A percentile compares a stretch with the other conserved stretches of the same genome.
Conservation (phyloP, 2,888 invertebrate species). For the Oscheius myriophilus region DNA sequence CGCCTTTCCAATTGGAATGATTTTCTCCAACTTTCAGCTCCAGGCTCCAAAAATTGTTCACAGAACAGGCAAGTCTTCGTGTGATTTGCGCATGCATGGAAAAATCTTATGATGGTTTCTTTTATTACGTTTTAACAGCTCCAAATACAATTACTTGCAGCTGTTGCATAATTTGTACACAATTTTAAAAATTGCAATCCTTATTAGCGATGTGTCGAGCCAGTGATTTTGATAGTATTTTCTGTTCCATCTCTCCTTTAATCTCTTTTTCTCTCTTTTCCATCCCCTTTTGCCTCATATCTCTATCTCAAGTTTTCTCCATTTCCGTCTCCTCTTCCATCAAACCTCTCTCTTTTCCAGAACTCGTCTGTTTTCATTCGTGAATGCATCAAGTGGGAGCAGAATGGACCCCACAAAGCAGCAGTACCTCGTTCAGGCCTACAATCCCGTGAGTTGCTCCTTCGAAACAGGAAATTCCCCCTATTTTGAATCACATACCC, state of each 20-base stretch:
- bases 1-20: no score
- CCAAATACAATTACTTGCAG: no score
- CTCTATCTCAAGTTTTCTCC: slow-evolving; percentile 19
- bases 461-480: not conserved
- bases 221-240: no score
- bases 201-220: no score
- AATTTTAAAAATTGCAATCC: no score
- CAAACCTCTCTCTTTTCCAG: slow-evolving; percentile 16
- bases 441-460: slow-evolving; percentile 19
- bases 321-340: slow-evolving; percentile 7
- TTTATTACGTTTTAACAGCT: no score
- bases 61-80: no score
- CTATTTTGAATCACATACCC: not conserved
- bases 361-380: slow-evolving; percentile 13
- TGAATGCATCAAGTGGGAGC: slow-evolving; percentile 25
- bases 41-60: no score
- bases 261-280: slow-evolving; percentile 13
- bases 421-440: slow-evolving; percentile 19
- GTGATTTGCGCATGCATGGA: no score
- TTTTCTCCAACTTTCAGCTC: no score
- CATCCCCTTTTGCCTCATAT: slow-evolving; percentile 11
- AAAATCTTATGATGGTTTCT: no score
- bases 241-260: slow-evolving; percentile 1
- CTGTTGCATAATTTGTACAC: no score
- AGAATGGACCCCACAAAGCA: slow-evolving; percentile 27